Conservation (phyloP, 2,113 vertebrate species). For the Psophia crepitans region DNA sequence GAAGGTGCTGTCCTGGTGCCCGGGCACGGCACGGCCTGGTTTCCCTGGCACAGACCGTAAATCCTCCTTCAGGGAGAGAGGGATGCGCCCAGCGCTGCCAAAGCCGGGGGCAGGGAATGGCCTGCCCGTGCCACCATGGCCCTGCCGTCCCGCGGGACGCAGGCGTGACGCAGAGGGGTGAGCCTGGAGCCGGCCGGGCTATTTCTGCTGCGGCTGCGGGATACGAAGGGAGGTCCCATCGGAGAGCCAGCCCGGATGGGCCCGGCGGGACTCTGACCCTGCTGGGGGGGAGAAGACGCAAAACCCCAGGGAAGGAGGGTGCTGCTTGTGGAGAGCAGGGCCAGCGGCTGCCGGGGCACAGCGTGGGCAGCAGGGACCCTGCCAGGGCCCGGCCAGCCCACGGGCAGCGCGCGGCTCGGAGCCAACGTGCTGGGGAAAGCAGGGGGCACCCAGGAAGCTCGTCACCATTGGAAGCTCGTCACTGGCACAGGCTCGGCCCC, state of each 20-base stretch:
- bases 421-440: fast-evolving
- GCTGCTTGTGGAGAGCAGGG: background rate
- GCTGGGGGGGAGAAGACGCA: background rate
- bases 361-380: background rate
- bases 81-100: background rate
- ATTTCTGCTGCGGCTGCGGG: background rate
- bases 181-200: fast-evolving
- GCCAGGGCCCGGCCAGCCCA: background rate
- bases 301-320: fast-evolving
- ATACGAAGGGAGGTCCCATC: background rate
- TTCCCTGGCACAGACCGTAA: background rate
- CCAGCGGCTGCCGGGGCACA: fast-evolving
- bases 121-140: background rate
- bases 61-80: background rate
- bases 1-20: background rate
- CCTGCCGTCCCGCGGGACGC: fast-evolving
- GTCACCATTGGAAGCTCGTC: fast-evolving
- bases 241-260: background rate
- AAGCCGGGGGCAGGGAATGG: background rate
- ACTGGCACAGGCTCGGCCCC: fast-evolving
- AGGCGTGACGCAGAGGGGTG: background rate
- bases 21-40: fast-evolving
- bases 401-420: fast-evolving
- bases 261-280: background rate
- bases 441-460: background rate